Percentiles rank a stretch among this genome's conserved stretches.
phyloP scores from a whole-genome alignment of 1,140 invertebrate species.

The Drosophila dunni region DNA sequence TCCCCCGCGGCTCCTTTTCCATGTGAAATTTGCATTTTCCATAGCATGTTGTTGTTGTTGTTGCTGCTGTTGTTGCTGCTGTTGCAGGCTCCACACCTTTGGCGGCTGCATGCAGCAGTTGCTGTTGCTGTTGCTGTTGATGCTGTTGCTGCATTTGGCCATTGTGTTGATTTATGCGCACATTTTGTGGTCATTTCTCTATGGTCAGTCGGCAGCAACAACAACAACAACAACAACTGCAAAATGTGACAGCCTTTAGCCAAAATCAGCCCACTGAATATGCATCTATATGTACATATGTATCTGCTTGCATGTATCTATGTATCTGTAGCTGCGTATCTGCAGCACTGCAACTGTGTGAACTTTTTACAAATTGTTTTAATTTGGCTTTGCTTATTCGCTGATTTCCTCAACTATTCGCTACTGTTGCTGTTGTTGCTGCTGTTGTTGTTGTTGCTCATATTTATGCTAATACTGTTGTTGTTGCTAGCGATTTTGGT shows the following conservation, averaged over 20 bases:
- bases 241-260: slow-evolving; percentile 78
- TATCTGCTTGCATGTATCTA: background rate
- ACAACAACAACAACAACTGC: slow-evolving; percentile 18
- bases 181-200: slow-evolving; percentile 79
- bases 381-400: slow-evolving; percentile 40
- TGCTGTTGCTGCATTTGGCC: slow-evolving; percentile 53
- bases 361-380: slow-evolving; percentile 55
- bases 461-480: slow-evolving; percentile 32
- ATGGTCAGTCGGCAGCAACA: slow-evolving; percentile 41
- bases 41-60: slow-evolving; percentile 46
- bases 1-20: slow-evolving; percentile 79
- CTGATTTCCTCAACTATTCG: slow-evolving; percentile 14
- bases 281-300: slow-evolving; percentile 32
- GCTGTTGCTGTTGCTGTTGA: slow-evolving; percentile 23
- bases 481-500: slow-evolving; percentile 27
- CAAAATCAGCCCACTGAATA: slow-evolving; percentile 65
- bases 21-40: slow-evolving; percentile 81
- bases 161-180: slow-evolving; percentile 78
- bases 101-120: slow-evolving; percentile 23
- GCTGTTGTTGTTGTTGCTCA: slow-evolving; percentile 26
- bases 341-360: slow-evolving; percentile 36
- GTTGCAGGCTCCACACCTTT: slow-evolving; percentile 59
- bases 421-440: slow-evolving; percentile 15
- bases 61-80: slow-evolving; percentile 27
- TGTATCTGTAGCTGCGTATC: slow-evolving; percentile 15